phyloP scores from a whole-genome alignment of 2,797 vertebrate genomes.

The Strix occidentalis region DNA sequence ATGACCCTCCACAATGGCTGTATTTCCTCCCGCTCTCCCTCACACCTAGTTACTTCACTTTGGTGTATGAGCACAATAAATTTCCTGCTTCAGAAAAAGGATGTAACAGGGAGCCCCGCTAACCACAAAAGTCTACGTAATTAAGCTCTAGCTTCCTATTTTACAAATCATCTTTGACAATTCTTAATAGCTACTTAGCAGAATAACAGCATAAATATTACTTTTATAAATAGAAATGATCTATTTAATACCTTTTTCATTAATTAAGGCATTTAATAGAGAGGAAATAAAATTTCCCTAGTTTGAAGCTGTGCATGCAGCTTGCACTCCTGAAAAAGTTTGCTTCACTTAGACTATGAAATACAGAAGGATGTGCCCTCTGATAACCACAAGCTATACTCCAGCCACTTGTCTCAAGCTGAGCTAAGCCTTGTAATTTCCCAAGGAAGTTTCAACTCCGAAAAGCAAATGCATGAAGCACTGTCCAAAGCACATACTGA shows the following conservation, averaged over 20 bases:
- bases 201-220: slow-evolving; percentile 12
- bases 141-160: background rate
- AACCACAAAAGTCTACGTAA: background rate
- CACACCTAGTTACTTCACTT: background rate
- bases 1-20: background rate
- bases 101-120: background rate
- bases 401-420: background rate
- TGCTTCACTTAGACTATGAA: background rate
- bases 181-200: slow-evolving; percentile 9
- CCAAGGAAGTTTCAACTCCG: background rate
- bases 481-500: background rate
- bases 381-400: background rate
- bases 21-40: background rate
- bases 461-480: background rate
- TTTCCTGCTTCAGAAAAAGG: background rate
- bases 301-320: background rate
- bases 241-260: background rate
- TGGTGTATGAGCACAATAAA: background rate
- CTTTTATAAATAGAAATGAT: background rate
- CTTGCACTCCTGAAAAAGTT: background rate
- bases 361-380: background rate
- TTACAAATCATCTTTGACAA: slow-evolving; percentile 12
- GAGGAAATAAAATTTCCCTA: background rate
- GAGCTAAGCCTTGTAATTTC: background rate
- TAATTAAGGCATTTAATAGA: background rate